Base-by-base conservation (phyloP, 2,113 vertebrate genomes). In the Mirza zaza region DNA sequence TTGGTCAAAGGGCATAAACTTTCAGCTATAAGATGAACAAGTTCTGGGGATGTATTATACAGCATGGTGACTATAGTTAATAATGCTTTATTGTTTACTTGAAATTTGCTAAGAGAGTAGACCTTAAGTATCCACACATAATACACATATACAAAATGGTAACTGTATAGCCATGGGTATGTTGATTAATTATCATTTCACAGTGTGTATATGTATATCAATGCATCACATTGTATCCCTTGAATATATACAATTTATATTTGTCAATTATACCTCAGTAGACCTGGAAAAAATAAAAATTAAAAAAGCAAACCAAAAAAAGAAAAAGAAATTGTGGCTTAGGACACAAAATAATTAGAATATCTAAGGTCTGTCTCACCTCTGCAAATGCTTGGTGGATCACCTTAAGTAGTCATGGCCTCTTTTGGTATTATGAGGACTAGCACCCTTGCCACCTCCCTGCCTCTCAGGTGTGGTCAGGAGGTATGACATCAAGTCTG, bases 401-500 rank as follows among this genome's bases (percentile, higher is more conserved):
- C 42, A n/a, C 67, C 73, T 91, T 45, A 73, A 13, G 48, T 65
- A 18, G 32, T 80, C 48, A 18, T 6, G 32, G 63, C 23, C 65
- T 50, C 73, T 77, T 85, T 55, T 45, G 39, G 25, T 75, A 9
- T 70, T 57, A 3, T 8, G 17, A 27, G 70, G 67, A 55, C 39
- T 17, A 3, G 45, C 57, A 50, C 70, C 67, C 42, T 79, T 50
- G 36, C 79, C 81, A 57, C 27, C 48, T 94, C 34, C 42, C 70
- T 70, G 10, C 52, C 23, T 77, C 70, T 79, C 52, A 48, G 39
- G 45, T 94, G 52, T 95, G 67, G 59, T 87, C 87, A 82, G 82
- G 83, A 97, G 83, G 61, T 36, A 39, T 94, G 88, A 89, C 55
- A 36, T 94, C 91, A 91, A 14, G 45, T 85, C 93, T 96, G 36